Evolutionary conservation across 2,888 invertebrate genomes (phyloP).

Genomic region (Chymomyza caudatula): DNA sequence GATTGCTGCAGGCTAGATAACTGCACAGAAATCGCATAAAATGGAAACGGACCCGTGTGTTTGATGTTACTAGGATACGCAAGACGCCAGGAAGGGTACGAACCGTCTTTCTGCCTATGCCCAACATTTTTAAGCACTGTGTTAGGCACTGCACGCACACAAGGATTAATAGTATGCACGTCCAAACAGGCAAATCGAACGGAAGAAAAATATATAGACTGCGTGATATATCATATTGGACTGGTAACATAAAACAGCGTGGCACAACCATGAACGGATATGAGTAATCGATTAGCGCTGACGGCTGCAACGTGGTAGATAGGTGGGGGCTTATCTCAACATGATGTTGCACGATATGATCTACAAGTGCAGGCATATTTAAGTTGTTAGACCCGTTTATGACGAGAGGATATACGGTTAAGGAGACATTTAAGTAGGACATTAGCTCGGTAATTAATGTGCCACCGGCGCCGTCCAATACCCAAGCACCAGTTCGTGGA

Average conservation of each 20-base stretch:
- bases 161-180: conserved; percentile 15
- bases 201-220: conserved; percentile 45
- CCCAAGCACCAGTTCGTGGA: neutral
- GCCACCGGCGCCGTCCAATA: conserved; percentile 50
- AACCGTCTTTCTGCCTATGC: neutral
- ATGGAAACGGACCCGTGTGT: neutral
- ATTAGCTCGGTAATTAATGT: conserved; percentile 42
- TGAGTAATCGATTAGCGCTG: conserved; percentile 44
- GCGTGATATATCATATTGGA: conserved; percentile 22
- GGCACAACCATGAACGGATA: conserved; percentile 43
- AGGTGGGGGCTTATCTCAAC: conserved; percentile 56
- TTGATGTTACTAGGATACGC: neutral
- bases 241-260: conserved; percentile 57
- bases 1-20: neutral
- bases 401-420: conserved; percentile 35
- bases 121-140: neutral
- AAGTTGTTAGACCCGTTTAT: conserved; percentile 48
- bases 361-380: conserved; percentile 36
- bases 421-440: conserved; percentile 46
- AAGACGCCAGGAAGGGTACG: conserved; percentile 35
- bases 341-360: conserved; percentile 22
- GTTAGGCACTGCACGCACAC: conserved; percentile 10
- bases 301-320: conserved; percentile 37
- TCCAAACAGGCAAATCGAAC: conserved; percentile 41
- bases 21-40: conserved; percentile 1